Conservation (phyloP, 2,113 vertebrate species). For the Myotis davidii region DNA sequence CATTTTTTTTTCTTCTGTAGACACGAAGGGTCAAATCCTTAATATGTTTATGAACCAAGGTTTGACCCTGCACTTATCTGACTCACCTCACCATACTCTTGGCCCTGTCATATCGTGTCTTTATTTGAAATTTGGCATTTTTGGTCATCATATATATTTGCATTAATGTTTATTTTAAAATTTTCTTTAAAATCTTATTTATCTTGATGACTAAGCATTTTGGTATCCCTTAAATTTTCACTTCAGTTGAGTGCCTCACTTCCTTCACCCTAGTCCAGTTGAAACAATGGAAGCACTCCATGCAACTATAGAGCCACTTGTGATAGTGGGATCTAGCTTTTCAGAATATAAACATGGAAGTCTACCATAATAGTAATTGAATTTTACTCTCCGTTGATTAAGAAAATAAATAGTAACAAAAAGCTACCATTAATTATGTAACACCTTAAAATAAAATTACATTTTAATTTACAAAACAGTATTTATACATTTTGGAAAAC, state of each 20-base stretch:
- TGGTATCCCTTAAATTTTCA: not conserved
- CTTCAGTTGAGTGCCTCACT: not conserved
- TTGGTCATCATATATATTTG: not conserved
- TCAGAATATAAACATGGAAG: constrained; percentile 8
- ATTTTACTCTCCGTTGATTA: not conserved
- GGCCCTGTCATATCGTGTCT: not conserved
- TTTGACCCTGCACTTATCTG: not conserved
- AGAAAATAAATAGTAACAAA: constrained; percentile 32
- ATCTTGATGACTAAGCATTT: constrained; percentile 1
- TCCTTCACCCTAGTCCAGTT: not conserved
- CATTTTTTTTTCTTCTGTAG: not conserved
- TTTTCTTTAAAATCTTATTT: not conserved
- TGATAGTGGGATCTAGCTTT: not conserved
- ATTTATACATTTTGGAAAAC: constrained; percentile 13
- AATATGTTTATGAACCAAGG: not conserved
- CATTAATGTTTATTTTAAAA: not conserved
- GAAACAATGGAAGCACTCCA: not conserved
- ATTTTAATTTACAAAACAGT: constrained; percentile 2
- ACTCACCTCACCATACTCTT: not conserved
- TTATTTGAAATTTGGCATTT: constrained; percentile 7
- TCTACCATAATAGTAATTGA: not conserved
- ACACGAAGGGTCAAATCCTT: not conserved
- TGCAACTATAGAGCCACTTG: not conserved
- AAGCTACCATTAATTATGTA: not conserved
- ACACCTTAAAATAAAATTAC: not conserved